These are phyloP conservation scores for Gallinago solitaria DNA, from an alignment of 2,797 vertebrate genomes.

Conservation along the genomic window DNA sequence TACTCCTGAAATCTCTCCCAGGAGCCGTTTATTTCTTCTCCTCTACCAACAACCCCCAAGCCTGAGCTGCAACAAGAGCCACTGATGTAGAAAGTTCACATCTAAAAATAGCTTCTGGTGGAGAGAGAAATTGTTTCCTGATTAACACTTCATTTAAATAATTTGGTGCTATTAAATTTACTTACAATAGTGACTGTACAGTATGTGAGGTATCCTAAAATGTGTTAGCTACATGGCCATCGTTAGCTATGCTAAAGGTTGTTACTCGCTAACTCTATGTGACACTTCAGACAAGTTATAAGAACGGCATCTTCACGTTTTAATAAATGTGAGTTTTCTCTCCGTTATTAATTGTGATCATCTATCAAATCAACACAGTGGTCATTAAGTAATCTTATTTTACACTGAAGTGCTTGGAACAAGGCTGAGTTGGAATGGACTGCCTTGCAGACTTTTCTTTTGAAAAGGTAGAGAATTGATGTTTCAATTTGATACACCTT, in stretches of 20 bases:
- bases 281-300: slow-evolving; percentile 6
- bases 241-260: neutral
- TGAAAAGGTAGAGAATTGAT: neutral
- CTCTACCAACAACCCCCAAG: slow-evolving; percentile 50
- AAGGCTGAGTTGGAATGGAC: neutral
- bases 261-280: slow-evolving; percentile 33
- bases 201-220: slow-evolving; percentile 40
- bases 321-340: slow-evolving; percentile 4
- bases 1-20: neutral
- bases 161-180: slow-evolving; percentile 41
- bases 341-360: slow-evolving; percentile 19
- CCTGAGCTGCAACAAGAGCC: neutral
- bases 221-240: neutral
- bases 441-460: neutral
- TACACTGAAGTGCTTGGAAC: neutral
- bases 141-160: slow-evolving; percentile 59
- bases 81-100: slow-evolving; percentile 52
- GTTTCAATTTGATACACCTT: neutral
- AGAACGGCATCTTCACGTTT: neutral
- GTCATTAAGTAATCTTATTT: slow-evolving; percentile 6
- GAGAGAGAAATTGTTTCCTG: slow-evolving; percentile 51
- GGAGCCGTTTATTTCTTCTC: slow-evolving; percentile 33
- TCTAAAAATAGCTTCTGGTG: slow-evolving; percentile 54
- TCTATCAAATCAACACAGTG: neutral
- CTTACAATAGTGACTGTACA: neutral